These are phyloP conservation scores for Piprites chloris DNA, from an alignment of 2,113 vertebrate species.

Conservation along the genomic window DNA sequence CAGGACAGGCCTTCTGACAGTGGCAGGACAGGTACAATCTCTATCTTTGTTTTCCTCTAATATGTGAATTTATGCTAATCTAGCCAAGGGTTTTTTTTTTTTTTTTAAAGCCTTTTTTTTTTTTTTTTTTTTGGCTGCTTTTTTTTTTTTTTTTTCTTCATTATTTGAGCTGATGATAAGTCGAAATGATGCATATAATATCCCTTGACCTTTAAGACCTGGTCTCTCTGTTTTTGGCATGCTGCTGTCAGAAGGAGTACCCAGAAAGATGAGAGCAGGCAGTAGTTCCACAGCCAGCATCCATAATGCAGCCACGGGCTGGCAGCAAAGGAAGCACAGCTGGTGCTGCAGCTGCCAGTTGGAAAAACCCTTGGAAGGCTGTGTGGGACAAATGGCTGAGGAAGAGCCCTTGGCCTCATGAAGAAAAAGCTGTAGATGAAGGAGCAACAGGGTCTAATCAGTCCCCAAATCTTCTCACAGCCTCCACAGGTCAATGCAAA, in stretches of 20 bases:
- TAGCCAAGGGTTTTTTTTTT: neutral
- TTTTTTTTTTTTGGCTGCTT: neutral
- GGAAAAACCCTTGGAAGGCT: neutral
- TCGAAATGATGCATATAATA: neutral
- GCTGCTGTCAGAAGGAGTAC: neutral
- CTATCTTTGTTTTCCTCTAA: no score
- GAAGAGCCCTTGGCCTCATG: neutral
- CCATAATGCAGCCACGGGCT: neutral
- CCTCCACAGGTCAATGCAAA: neutral
- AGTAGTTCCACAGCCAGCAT: neutral
- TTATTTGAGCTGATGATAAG: neutral
- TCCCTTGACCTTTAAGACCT: conserved; percentile 6
- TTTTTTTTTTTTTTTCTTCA: neutral
- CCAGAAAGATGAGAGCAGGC: neutral
- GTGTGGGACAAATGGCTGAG: neutral
- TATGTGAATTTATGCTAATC: no score
- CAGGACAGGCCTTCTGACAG: no score
- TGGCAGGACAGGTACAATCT: no score
- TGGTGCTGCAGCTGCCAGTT: neutral
- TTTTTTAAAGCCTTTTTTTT: neutral
- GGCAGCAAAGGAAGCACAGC: neutral
- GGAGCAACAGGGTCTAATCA: neutral
- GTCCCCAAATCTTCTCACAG: neutral
- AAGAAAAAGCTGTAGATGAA: neutral
- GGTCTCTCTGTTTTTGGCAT: neutral